A percentile compares a stretch with the other conserved stretches of the same genome.
Evolutionary conservation across 2,888 invertebrate species (phyloP).

Genomic region (Eupithecia tripunctaria): DNA sequence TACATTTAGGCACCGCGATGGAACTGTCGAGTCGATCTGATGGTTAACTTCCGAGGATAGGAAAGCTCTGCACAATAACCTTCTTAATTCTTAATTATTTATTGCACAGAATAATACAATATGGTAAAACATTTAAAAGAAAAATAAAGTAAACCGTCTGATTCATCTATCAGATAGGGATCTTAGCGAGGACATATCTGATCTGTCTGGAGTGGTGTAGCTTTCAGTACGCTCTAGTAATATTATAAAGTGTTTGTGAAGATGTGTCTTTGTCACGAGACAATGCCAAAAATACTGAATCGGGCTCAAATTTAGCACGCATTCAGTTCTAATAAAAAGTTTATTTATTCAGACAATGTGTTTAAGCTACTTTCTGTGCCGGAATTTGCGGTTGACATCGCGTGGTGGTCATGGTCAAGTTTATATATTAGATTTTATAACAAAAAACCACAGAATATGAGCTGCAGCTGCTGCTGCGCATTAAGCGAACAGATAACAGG

Average conservation of each 20-base stretch:
- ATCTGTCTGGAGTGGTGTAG: not conserved
- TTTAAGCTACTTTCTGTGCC: no score
- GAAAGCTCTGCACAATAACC: not conserved
- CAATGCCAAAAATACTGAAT: not conserved
- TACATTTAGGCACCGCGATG: not conserved
- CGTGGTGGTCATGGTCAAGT: no score
- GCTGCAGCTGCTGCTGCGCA: no score
- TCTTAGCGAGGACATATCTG: not conserved
- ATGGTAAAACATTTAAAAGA: no score
- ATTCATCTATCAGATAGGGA: no score
- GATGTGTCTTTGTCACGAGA: not conserved
- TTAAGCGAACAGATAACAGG: no score
- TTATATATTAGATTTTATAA: not conserved
- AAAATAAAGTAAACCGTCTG: no score
- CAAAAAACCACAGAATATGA: not conserved
- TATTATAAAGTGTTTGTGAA: not conserved
- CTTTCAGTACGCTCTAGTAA: not conserved
- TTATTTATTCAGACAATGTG: no score
- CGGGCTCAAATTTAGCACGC: not conserved
- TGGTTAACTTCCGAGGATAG: not conserved
- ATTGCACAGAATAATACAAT: no score
- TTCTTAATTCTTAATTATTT: no score
- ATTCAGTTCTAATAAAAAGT: no score
- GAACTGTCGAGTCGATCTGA: not conserved
- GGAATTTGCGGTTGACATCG: no score